These are phyloP conservation scores for Drosophila subobscura DNA, from an alignment of 1,140 invertebrate species.

Conservation along the genomic window DNA sequence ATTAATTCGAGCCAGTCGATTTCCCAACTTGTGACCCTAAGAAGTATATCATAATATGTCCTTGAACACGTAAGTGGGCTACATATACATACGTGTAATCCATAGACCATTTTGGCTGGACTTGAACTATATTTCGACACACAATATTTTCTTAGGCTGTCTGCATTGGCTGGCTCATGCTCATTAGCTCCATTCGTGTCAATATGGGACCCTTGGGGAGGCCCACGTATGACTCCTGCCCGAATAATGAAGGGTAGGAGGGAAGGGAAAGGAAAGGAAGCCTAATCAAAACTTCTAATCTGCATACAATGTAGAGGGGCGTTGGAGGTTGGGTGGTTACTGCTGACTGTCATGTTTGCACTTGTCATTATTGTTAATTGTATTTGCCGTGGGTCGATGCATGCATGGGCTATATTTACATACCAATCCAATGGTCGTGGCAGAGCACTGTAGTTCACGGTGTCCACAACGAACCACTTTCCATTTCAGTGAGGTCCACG, in stretches of 20 bases:
- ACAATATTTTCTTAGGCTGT: constrained; percentile 47
- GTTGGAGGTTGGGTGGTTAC: neutral
- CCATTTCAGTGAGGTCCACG: constrained; percentile 49
- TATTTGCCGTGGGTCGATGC: constrained; percentile 63
- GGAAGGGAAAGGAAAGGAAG: neutral
- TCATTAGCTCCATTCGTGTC: constrained; percentile 36
- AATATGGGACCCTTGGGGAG: constrained; percentile 32
- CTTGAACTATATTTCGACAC: constrained; percentile 41
- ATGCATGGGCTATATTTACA: constrained; percentile 66
- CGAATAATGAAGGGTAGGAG: neutral
- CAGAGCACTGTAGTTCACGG: constrained; percentile 29
- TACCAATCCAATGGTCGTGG: constrained; percentile 12
- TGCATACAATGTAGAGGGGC: constrained; percentile 13
- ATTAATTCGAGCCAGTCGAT: constrained; percentile 26
- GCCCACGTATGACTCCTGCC: constrained; percentile 5
- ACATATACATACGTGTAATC: constrained; percentile 13
- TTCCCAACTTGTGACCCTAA: neutral
- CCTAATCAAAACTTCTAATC: constrained; percentile 68
- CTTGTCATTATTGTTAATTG: constrained; percentile 81
- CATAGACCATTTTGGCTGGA: constrained; percentile 42
- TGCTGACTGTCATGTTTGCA: constrained; percentile 69
- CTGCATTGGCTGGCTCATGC: constrained; percentile 28
- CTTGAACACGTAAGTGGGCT: constrained; percentile 29
- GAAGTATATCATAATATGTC: neutral
- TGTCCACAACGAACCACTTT: constrained; percentile 22